Percentiles rank a stretch among this genome's conserved stretches.
These are phyloP conservation scores for Cryptocephalus primarius DNA, from an alignment of 2,888 invertebrate genomes.

Conservation along the genomic window DNA sequence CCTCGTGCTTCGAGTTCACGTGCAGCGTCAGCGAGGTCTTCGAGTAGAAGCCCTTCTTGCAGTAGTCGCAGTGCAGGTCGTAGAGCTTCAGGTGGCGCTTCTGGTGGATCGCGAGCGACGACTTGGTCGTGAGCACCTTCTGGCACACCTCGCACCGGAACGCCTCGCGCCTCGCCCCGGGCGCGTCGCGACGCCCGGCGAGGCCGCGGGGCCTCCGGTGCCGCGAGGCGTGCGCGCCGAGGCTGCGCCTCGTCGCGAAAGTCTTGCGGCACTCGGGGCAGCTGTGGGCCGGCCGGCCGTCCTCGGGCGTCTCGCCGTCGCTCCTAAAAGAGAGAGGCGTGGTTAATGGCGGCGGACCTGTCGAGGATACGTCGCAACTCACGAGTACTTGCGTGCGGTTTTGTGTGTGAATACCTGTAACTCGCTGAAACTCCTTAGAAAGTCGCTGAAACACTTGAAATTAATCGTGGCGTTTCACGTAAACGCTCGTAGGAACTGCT, in stretches of 20 bases:
- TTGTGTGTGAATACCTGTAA: too few relatives aligned
- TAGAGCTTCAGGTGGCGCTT: constrained; percentile 26
- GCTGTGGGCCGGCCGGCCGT: constrained; percentile 41
- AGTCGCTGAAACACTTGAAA: too few relatives aligned
- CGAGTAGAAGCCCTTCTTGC: constrained; percentile 19
- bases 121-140: constrained; percentile 37
- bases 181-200: too few relatives aligned
- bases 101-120: constrained; percentile 15
- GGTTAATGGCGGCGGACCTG: too few relatives aligned
- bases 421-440: too few relatives aligned
- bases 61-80: constrained; percentile 19
- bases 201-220: too few relatives aligned
- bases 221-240: constrained; percentile 7
- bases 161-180: constrained; percentile 13
- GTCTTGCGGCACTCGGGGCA: constrained; percentile 43
- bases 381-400: too few relatives aligned
- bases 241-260: constrained; percentile 44
- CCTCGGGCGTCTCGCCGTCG: constrained; percentile 3
- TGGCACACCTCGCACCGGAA: constrained; percentile 43
- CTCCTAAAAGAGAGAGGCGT: too few relatives aligned
- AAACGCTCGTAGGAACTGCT: too few relatives aligned
- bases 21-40: constrained; percentile 14
- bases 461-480: too few relatives aligned
- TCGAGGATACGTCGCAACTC: too few relatives aligned
- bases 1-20: constrained; percentile 19